phyloP scores from a whole-genome alignment of 2,888 invertebrate species.

The Anorthoa munda region DNA sequence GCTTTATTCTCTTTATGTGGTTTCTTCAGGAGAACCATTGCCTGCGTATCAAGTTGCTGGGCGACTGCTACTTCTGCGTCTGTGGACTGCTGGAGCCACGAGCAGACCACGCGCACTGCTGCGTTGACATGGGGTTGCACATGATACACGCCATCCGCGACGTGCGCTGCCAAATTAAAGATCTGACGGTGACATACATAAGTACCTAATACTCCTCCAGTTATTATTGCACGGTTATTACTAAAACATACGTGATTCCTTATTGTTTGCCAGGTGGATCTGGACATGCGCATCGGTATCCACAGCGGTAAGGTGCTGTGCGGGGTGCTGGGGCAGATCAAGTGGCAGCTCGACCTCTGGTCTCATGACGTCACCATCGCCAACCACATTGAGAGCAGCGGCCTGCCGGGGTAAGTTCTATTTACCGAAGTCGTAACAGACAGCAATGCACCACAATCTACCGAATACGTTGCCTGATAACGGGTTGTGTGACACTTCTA shows the following conservation, averaged over 20 bases:
- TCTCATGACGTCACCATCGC: slow-evolving; percentile 98
- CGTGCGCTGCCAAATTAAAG: slow-evolving; percentile 80
- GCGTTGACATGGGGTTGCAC: slow-evolving; percentile 97
- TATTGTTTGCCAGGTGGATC: slow-evolving; percentile 20
- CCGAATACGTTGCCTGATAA: background rate
- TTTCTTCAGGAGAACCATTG: slow-evolving; percentile 95
- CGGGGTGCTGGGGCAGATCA: slow-evolving; percentile 97
- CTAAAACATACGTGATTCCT: background rate
- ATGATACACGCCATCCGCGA: slow-evolving; percentile 98
- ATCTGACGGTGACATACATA: slow-evolving; percentile 15
- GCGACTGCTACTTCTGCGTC: slow-evolving; percentile 98
- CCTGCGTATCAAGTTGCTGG: slow-evolving; percentile 96
- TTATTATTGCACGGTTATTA: too few relatives aligned
- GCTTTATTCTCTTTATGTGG: background rate
- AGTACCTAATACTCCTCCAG: too few relatives aligned
- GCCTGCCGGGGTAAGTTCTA: slow-evolving; percentile 95
- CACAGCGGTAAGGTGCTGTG: slow-evolving; percentile 99
- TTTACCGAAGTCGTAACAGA: background rate
- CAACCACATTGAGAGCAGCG: slow-evolving; percentile 99
- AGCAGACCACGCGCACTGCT: slow-evolving; percentile 96
- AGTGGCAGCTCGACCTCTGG: slow-evolving; percentile 99
- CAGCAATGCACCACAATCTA: background rate
- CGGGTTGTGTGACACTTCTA: too few relatives aligned
- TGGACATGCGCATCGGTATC: slow-evolving; percentile 99
- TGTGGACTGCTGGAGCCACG: slow-evolving; percentile 94